A percentile compares a stretch with the other conserved stretches of the same genome.
phyloP scores from a whole-genome alignment of 2,113 vertebrate genomes.

The Platichthys flesus region DNA sequence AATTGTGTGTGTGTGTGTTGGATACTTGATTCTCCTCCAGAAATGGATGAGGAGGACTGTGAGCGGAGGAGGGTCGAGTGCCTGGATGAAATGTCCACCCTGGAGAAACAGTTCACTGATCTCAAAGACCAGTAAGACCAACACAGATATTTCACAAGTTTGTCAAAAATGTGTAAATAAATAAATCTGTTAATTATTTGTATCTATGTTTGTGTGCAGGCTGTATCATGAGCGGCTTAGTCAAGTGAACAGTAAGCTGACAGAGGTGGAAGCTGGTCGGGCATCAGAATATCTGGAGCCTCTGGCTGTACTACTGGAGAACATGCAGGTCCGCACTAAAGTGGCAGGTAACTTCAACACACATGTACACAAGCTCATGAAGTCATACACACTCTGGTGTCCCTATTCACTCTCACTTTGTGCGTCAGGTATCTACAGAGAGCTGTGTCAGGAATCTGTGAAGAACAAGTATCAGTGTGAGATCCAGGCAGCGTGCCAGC shows the following conservation, averaged over 20 bases:
- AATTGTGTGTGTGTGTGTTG: constrained; percentile 17
- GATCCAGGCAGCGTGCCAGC: constrained; percentile 95
- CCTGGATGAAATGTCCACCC: constrained; percentile 97
- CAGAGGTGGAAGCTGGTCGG: constrained; percentile 95
- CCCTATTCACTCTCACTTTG: background rate
- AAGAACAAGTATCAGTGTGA: constrained; percentile 98
- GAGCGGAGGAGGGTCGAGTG: constrained; percentile 97
- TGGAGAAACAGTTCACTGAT: constrained; percentile 99
- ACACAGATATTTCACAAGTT: background rate
- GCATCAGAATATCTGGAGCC: constrained; percentile 98
- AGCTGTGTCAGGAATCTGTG: constrained; percentile 94
- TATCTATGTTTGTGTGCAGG: constrained; percentile 60
- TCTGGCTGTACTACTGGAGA: constrained; percentile 95
- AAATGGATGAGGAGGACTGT: constrained; percentile 99
- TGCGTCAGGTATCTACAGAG: constrained; percentile 90
- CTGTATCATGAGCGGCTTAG: constrained; percentile 96
- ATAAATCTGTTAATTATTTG: constrained; percentile 70
- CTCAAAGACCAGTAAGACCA: constrained; percentile 96
- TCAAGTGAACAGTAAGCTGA: constrained; percentile 95
- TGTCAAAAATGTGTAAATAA: constrained; percentile 22
- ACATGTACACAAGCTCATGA: background rate
- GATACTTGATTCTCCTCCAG: constrained; percentile 69
- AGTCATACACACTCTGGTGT: background rate
- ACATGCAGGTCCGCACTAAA: constrained; percentile 99
- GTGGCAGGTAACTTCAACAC: constrained; percentile 88